Evolutionary conservation across 2,113 vertebrate species (phyloP), one percentile per base, ranked within the genome.

Genomic region (Lasiurus cinereus): DNA sequence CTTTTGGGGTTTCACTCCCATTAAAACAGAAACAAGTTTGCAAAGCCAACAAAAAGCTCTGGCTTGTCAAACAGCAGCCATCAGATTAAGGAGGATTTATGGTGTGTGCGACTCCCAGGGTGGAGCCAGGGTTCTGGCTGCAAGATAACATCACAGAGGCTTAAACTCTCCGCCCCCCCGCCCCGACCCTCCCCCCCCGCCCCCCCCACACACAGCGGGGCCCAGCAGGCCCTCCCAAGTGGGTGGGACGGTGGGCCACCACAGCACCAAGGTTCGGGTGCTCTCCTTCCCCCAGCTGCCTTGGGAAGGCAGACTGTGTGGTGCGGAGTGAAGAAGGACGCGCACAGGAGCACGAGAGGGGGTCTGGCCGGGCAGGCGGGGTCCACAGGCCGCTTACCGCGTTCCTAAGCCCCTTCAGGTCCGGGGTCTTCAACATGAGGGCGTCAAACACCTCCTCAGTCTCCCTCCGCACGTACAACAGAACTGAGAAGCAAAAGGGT

Each of bases 381-480:
- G 66, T 12, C 18, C 7, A 0, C 12, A 15, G 74, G 78, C n/a
- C 48, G 98, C 99, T 99, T 95, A 99, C 99, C 96, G 99, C 99
- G 94, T 99, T 99, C 95, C 98, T 98, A 56, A 99, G 99, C 87
- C 99, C 99, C 46, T 98, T 98, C 67, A 99, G 97, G 1, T 99
- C 99, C 0, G 99, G 99, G 1, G 99, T 98, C 98, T 98, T 99
- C 97, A 99, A 94, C 99, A 99, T 99, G 94, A 99, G 99, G 0
- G 99, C 99, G 0, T 99, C 99, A 1, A 99, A 99, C 50, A 99
- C 99, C 90, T 99, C 99, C 88, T 99, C 99, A 0, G 98, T 77
- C 91, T 99, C 98, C 76, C 99, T 98, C 92, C 99, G 98, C 86
- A 99, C 99, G 0, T 99, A 99, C 39, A 99, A 83, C 90, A 99